Evolutionary conservation across 2,888 invertebrate genomes (phyloP).

Genomic region (Auanema sp.): DNA sequence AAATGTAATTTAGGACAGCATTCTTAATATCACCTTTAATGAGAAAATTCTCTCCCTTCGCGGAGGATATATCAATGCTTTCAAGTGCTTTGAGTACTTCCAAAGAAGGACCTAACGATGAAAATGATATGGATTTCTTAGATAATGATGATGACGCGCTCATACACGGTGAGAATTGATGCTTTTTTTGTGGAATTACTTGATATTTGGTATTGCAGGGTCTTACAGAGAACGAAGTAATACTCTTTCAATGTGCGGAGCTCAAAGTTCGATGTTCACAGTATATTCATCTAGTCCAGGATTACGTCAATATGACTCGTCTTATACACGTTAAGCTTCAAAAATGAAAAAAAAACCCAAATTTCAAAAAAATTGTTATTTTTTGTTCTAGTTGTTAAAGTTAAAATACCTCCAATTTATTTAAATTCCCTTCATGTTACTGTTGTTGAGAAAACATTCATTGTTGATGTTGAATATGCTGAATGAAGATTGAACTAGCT

Average conservation of each 20-base stretch:
- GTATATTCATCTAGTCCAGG: slow-evolving; percentile 23
- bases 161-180: neutral
- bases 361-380: no score
- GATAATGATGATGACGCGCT: slow-evolving; percentile 37
- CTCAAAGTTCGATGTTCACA: slow-evolving; percentile 13
- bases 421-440: no score
- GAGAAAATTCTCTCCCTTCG: slow-evolving; percentile 44
- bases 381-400: no score
- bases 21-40: slow-evolving; percentile 30
- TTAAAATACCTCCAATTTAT: no score
- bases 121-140: slow-evolving; percentile 36
- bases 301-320: slow-evolving; percentile 16
- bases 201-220: slow-evolving; percentile 7
- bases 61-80: slow-evolving; percentile 34
- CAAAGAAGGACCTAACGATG: slow-evolving; percentile 19
- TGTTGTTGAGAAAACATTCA: no score
- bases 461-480: no score
- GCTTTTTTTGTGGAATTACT: neutral
- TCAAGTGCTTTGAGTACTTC: slow-evolving; percentile 24
- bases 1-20: slow-evolving; percentile 25
- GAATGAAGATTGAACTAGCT: no score
- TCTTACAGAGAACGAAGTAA: slow-evolving; percentile 3
- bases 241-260: slow-evolving; percentile 1
- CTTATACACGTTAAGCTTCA: neutral
- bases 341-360: slow-evolving; percentile 1